These are phyloP conservation scores for Liopterus haemorrhoidalis DNA, from an alignment of 2,888 invertebrate genomes.

Conservation along the genomic window DNA sequence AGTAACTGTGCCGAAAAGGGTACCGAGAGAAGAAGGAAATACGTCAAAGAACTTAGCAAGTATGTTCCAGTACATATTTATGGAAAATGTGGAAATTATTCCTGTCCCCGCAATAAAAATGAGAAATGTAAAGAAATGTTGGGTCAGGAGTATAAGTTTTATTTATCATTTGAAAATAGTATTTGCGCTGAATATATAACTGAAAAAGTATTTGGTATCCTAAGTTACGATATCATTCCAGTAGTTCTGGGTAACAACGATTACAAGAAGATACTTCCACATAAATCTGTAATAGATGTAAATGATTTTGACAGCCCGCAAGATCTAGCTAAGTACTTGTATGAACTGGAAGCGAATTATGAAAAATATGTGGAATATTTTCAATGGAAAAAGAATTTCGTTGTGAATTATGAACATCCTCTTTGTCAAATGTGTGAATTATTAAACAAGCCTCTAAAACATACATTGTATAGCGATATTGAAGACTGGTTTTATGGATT, in stretches of 20 bases:
- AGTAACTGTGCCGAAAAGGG: slow-evolving; percentile 12
- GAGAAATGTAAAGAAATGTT: slow-evolving; percentile 45
- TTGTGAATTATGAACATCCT: slow-evolving; percentile 26
- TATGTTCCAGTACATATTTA: slow-evolving; percentile 58
- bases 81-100: slow-evolving; percentile 53
- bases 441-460: slow-evolving; percentile 31
- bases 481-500: slow-evolving; percentile 32
- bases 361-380: slow-evolving; percentile 53
- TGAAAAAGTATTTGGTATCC: slow-evolving; percentile 54
- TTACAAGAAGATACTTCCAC: slow-evolving; percentile 52
- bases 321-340: slow-evolving; percentile 49
- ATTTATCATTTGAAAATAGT: slow-evolving; percentile 66
- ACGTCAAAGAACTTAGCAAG: slow-evolving; percentile 49
- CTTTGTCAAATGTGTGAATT: slow-evolving; percentile 36
- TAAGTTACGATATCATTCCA: slow-evolving; percentile 57
- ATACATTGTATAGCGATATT: slow-evolving; percentile 31
- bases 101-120: slow-evolving; percentile 36
- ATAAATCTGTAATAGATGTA: slow-evolving; percentile 52
- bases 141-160: slow-evolving; percentile 61
- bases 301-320: slow-evolving; percentile 50
- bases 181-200: slow-evolving; percentile 60
- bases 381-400: slow-evolving; percentile 48
- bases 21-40: slow-evolving; percentile 45
- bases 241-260: slow-evolving; percentile 61
- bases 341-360: slow-evolving; percentile 47